These are phyloP conservation scores for Xiphias gladius DNA, from an alignment of 2,113 vertebrate genomes.

Conservation along the genomic window DNA sequence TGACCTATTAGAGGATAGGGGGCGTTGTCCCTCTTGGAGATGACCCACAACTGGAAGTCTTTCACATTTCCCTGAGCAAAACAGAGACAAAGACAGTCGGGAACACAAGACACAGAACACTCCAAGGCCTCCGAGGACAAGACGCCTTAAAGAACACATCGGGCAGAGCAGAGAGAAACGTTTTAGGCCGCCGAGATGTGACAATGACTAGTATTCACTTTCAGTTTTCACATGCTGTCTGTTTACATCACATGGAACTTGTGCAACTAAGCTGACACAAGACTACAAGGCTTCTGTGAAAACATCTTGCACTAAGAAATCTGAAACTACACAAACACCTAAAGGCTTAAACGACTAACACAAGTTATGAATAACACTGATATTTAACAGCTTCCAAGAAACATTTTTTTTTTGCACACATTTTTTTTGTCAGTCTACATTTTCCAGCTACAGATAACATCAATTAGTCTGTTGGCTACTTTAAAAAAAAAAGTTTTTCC, in stretches of 20 bases:
- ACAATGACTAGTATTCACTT: background rate
- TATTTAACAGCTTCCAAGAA: too few species aligned
- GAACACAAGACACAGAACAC: background rate
- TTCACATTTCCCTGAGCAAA: constrained; percentile 89
- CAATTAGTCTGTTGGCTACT: too few species aligned
- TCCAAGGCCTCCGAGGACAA: background rate
- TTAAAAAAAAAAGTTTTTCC: too few species aligned
- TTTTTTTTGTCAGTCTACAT: too few species aligned
- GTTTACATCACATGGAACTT: background rate
- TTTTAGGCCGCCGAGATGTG: background rate
- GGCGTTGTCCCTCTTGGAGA: constrained; percentile 93
- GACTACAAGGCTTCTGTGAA: too few species aligned
- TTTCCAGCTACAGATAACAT: too few species aligned
- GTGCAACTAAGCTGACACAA: background rate
- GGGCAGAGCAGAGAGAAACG: background rate
- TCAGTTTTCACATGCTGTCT: constrained; percentile 15
- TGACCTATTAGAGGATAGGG: constrained; percentile 98
- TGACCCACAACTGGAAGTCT: constrained; percentile 96
- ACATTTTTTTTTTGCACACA: too few species aligned
- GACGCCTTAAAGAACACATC: background rate
- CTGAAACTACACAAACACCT: too few species aligned
- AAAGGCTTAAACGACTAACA: too few species aligned
- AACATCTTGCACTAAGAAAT: too few species aligned
- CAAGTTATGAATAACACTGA: too few species aligned
- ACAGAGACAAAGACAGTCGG: constrained; percentile 2